Conservation (phyloP, 2,797 vertebrate species). For the Rhadinocentrus ornatus region DNA sequence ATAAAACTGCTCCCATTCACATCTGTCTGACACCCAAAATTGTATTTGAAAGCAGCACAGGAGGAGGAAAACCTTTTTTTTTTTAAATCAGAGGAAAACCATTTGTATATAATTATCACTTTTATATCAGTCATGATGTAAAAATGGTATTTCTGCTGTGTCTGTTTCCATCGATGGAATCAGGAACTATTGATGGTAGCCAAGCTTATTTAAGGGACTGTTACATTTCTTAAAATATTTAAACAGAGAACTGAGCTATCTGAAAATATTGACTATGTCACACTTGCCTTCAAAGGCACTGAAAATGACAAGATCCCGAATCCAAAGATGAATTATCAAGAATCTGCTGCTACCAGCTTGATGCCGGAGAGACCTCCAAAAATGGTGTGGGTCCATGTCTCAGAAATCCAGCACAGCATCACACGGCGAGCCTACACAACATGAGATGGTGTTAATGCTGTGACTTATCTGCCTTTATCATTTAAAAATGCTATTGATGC, state of each 20-base stretch:
- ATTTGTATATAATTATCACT: not conserved
- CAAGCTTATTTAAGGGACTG: not conserved
- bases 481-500: not conserved
- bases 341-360: not conserved
- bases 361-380: not conserved
- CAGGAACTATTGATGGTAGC: not conserved
- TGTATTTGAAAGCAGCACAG: too few species aligned
- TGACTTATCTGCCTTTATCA: not conserved
- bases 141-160: not conserved
- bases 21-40: too few species aligned
- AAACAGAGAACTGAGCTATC: not conserved
- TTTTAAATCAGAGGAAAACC: too few species aligned
- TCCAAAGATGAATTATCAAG: not conserved
- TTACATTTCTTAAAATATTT: not conserved
- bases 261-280: not conserved
- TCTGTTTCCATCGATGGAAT: not conserved
- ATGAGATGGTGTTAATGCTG: not conserved
- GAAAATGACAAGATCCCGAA: not conserved
- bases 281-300: not conserved
- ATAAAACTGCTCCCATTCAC: too few species aligned
- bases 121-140: not conserved
- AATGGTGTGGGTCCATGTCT: not conserved
- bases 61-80: too few species aligned
- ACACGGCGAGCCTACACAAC: not conserved
- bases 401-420: not conserved